A percentile compares a stretch with the other conserved stretches of the same genome.
Conservation (phyloP, 2,888 invertebrate genomes). For the Lasioglossum marginatum region DNA sequence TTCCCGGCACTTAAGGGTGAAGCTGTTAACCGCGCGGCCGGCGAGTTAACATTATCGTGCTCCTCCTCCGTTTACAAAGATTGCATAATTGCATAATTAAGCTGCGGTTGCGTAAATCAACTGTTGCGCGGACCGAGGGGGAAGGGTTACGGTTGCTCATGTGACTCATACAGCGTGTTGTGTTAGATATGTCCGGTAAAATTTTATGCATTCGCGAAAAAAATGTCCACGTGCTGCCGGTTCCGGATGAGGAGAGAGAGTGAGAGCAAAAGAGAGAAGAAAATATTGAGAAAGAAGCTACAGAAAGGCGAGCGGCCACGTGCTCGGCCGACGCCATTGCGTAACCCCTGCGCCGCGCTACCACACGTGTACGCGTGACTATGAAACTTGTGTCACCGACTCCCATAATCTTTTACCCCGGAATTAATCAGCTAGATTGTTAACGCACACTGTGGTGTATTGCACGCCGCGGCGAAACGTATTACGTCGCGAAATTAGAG, state of each 20-base stretch:
- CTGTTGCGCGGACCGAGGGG: not conserved
- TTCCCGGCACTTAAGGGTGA: not conserved
- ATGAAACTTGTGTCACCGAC: conserved; percentile 44
- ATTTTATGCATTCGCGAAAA: not conserved
- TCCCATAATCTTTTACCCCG: conserved; percentile 35
- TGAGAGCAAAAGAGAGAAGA: not conserved
- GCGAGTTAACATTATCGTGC: not conserved
- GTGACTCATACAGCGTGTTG: not conserved
- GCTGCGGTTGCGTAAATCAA: not conserved
- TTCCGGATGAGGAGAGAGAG: not conserved
- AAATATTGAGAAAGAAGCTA: not conserved
- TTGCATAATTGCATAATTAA: not conserved
- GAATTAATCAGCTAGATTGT: conserved; percentile 33
- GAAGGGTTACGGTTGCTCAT: not conserved
- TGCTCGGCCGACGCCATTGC: conserved; percentile 43
- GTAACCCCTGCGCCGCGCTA: conserved; percentile 31
- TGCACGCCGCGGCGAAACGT: not conserved
- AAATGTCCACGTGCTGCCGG: not conserved
- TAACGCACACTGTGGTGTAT: not conserved
- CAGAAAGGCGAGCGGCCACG: conserved; percentile 38
- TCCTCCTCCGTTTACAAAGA: not conserved
- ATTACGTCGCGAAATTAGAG: not conserved
- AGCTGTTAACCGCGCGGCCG: not conserved
- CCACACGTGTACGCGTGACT: conserved; percentile 58
- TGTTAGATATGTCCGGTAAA: not conserved